These are phyloP conservation scores for Stenodema calcarata DNA, from an alignment of 2,888 invertebrate species.

Conservation along the genomic window DNA sequence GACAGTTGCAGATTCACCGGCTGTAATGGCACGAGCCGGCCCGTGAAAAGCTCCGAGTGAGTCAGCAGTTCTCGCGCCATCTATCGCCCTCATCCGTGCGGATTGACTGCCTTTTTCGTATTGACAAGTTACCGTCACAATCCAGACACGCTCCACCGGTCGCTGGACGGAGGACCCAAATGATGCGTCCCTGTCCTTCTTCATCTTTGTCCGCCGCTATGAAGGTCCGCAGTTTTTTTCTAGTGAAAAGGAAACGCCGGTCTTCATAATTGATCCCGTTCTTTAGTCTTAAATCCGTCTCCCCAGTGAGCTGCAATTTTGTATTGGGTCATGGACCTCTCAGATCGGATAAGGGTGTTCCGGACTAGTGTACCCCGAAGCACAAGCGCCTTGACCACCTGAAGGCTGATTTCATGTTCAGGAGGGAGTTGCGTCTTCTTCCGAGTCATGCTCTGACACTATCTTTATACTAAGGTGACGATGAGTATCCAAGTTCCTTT, in stretches of 20 bases:
- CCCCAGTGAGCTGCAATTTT: neutral
- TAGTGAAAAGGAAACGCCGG: neutral
- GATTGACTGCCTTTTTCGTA: conserved; percentile 31
- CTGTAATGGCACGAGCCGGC: conserved; percentile 15
- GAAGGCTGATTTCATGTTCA: neutral
- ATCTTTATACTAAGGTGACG: too few relatives aligned
- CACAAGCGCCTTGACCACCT: neutral
- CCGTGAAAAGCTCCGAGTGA: neutral
- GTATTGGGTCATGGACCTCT: neutral
- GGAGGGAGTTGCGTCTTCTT: conserved; percentile 4
- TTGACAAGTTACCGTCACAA: conserved; percentile 29
- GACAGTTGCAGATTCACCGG: conserved; percentile 27
- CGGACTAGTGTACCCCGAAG: neutral
- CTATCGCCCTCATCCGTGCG: neutral
- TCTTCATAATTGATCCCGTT: neutral
- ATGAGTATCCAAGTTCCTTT: too few relatives aligned
- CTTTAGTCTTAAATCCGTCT: neutral
- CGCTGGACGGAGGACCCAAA: neutral
- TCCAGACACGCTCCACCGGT: neutral
- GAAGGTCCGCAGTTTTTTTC: neutral
- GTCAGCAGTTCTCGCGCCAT: neutral
- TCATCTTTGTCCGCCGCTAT: neutral
- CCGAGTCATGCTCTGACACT: too few relatives aligned
- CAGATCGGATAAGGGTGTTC: neutral
- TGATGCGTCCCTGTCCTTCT: neutral